These are phyloP conservation scores for Semotilus atromaculatus DNA, from an alignment of 2,797 vertebrate genomes.

Conservation along the genomic window DNA sequence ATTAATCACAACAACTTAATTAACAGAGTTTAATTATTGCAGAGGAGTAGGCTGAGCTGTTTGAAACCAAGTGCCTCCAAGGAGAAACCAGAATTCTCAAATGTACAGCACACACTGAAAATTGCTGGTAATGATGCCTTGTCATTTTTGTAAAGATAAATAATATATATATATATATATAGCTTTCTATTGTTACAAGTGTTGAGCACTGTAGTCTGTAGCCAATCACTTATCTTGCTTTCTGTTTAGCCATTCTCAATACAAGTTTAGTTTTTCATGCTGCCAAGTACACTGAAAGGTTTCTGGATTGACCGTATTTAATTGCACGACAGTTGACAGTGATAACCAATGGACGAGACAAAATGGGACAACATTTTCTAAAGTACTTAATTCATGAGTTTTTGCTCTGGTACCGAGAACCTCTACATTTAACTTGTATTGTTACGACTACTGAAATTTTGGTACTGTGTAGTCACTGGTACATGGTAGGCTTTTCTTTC, in stretches of 20 bases:
- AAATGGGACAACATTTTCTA: no score
- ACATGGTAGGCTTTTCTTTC: neutral
- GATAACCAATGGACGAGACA: no score
- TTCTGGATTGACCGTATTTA: no score
- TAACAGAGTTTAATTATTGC: constrained; percentile 63
- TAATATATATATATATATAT: no score
- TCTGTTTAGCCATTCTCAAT: neutral
- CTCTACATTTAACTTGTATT: neutral
- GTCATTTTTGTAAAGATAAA: no score
- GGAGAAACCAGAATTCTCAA: constrained; percentile 30
- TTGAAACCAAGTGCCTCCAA: constrained; percentile 46
- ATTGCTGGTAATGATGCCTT: neutral
- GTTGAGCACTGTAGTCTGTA: no score
- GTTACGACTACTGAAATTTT: neutral
- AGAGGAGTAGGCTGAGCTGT: constrained; percentile 43
- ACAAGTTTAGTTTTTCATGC: no score
- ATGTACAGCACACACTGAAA: constrained; percentile 4
- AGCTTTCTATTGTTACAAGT: no score
- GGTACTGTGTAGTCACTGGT: neutral
- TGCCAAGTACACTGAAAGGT: no score
- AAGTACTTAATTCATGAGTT: no score
- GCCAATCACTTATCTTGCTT: neutral
- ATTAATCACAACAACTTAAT: constrained; percentile 63
- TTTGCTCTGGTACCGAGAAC: no score
- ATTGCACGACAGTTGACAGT: no score